A percentile compares a stretch with the other conserved stretches of the same genome.
phyloP scores from a whole-genome alignment of 2,113 vertebrate genomes.

The Peromyscus californicus region DNA sequence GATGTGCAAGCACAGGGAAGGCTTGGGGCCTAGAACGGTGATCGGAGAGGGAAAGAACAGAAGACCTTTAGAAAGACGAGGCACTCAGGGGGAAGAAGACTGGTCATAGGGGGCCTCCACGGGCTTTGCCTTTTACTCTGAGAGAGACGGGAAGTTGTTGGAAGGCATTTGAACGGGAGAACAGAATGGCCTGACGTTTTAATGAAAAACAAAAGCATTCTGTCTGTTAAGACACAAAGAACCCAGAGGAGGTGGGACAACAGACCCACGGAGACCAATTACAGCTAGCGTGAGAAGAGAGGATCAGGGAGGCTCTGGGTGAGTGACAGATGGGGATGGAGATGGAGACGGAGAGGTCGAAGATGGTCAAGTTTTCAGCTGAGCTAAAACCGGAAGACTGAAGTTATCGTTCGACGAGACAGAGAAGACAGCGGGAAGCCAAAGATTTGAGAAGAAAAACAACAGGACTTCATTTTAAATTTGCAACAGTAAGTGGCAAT shows the following conservation, averaged over 20 bases:
- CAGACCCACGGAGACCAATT: not conserved
- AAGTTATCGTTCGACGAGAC: not conserved
- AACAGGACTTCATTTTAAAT: conserved; percentile 2
- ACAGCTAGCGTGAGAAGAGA: not conserved
- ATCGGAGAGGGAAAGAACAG: not conserved
- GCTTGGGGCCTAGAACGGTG: not conserved
- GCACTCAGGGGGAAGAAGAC: not conserved
- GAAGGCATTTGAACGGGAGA: conserved; percentile 3
- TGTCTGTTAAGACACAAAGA: not conserved
- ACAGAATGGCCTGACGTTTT: not conserved
- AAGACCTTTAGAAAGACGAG: not conserved
- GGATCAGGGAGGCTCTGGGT: not conserved
- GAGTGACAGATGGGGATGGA: not conserved
- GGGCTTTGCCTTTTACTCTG: not conserved
- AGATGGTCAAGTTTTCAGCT: not conserved
- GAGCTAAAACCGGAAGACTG: not conserved
- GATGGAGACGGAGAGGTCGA: not conserved
- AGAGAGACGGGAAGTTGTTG: not conserved
- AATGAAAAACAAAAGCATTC: not conserved
- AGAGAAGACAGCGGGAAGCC: not conserved
- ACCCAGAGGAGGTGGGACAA: not conserved
- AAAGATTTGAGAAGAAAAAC: not conserved
- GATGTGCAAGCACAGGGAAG: not conserved
- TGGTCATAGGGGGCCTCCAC: not conserved
- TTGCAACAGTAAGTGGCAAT: not conserved